A percentile compares a stretch with the other conserved stretches of the same genome.
These are phyloP conservation scores for Anolis sagrei DNA, from an alignment of 2,113 vertebrate genomes.

Conservation along the genomic window DNA sequence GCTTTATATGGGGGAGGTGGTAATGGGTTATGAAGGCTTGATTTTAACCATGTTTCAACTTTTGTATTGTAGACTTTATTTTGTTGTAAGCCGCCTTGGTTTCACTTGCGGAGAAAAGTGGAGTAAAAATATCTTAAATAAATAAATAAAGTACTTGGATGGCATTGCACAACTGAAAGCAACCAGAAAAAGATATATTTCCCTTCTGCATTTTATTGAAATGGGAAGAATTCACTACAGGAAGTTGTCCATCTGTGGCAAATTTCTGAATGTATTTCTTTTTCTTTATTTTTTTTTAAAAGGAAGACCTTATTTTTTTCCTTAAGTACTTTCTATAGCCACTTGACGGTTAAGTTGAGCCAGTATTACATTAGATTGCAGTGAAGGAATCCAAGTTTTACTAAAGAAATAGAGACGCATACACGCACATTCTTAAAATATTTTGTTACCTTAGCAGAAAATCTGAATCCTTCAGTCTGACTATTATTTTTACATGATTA, in stretches of 20 bases:
- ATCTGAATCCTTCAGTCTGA: constrained; percentile 55
- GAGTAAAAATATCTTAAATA: too few species aligned
- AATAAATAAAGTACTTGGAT: too few species aligned
- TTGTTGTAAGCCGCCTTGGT: too few species aligned
- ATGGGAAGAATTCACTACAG: constrained; percentile 34
- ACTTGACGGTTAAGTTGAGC: constrained; percentile 39
- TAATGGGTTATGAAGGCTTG: too few species aligned
- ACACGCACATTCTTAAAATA: constrained; percentile 68
- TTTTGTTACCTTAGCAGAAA: constrained; percentile 64
- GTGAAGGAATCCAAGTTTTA: constrained; percentile 52
- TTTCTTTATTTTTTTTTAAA: constrained; percentile 38
- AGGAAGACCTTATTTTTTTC: background rate
- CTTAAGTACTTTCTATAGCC: constrained; percentile 42
- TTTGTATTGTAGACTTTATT: too few species aligned
- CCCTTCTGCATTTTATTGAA: constrained; percentile 32
- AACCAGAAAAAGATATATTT: constrained; percentile 26
- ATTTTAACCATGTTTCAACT: too few species aligned
- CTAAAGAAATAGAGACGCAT: constrained; percentile 46
- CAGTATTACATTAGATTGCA: constrained; percentile 20
- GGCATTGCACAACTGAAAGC: background rate
- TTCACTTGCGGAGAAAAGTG: too few species aligned
- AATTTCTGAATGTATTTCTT: constrained; percentile 34
- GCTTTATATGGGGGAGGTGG: too few species aligned
- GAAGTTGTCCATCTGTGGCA: constrained; percentile 28
- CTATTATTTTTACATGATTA: constrained; percentile 68